A percentile compares a stretch with the other conserved stretches of the same genome.
These are phyloP conservation scores for Sebastes minor DNA, from an alignment of 2,797 vertebrate genomes.

Conservation along the genomic window DNA sequence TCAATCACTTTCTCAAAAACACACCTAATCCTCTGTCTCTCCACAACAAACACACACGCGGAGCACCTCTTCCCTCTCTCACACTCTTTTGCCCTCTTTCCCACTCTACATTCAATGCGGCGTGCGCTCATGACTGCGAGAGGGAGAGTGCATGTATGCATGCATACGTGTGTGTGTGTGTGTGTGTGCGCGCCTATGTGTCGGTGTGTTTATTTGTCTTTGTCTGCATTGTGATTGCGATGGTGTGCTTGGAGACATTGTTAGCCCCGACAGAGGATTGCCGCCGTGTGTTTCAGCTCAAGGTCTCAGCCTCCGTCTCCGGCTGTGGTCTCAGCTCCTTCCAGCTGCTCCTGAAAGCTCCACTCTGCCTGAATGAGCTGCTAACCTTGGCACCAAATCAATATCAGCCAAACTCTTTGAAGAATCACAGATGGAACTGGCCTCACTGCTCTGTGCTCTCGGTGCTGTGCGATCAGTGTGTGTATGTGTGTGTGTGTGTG, in stretches of 20 bases:
- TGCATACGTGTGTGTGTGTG: background rate
- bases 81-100: conserved; percentile 75
- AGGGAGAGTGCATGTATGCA: conserved; percentile 20
- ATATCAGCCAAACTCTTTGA: conserved; percentile 90
- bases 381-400: conserved; percentile 90
- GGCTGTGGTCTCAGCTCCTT: conserved; percentile 83
- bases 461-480: conserved; percentile 64
- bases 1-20: conserved; percentile 79
- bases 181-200: background rate
- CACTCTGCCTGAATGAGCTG: conserved; percentile 86
- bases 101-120: conserved; percentile 66
- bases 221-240: conserved; percentile 68
- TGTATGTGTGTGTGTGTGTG: conserved; percentile 2
- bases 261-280: conserved; percentile 76
- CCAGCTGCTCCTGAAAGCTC: conserved; percentile 86
- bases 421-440: conserved; percentile 89
- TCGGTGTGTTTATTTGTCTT: conserved; percentile 76
- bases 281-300: conserved; percentile 81
- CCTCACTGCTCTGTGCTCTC: conserved; percentile 73
- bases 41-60: conserved; percentile 62
- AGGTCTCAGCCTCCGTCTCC: conserved; percentile 84
- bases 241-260: conserved; percentile 77
- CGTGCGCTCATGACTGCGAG: conserved; percentile 26
- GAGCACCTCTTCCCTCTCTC: conserved; percentile 57
- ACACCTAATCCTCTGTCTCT: conserved; percentile 71